Conservation (phyloP, 2,888 invertebrate species). For the Cenopis cana region DNA sequence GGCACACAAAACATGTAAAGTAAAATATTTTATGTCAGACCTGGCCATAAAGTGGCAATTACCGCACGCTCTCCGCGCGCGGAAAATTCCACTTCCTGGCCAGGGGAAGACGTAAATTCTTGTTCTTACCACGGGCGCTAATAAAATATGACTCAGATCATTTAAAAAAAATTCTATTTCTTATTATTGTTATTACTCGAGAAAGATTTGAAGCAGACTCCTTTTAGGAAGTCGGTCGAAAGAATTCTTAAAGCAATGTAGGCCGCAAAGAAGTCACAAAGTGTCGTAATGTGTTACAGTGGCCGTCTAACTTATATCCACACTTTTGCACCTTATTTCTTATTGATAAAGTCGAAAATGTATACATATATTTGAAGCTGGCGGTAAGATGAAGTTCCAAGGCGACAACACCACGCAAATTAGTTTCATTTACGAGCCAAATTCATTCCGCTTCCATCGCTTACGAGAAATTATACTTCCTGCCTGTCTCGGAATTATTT, state of each 20-base stretch:
- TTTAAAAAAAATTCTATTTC: background rate
- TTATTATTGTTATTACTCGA: background rate
- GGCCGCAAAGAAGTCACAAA: slow-evolving; percentile 25
- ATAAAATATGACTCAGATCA: too few relatives aligned
- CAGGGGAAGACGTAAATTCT: too few relatives aligned
- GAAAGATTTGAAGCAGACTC: background rate
- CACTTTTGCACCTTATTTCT: too few relatives aligned
- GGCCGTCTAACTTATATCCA: too few relatives aligned
- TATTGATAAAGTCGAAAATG: too few relatives aligned
- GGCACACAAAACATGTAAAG: too few relatives aligned
- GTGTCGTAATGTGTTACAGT: slow-evolving; percentile 16
- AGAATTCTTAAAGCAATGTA: slow-evolving; percentile 22
- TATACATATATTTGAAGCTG: too few relatives aligned
- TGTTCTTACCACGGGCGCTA: too few relatives aligned
- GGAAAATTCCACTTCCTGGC: too few relatives aligned
- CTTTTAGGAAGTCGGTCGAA: background rate
- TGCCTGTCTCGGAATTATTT: slow-evolving; percentile 14
- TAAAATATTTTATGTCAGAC: too few relatives aligned
- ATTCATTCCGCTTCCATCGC: slow-evolving; percentile 37
- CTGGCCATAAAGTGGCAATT: too few relatives aligned
- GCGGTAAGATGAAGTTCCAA: slow-evolving; percentile 33
- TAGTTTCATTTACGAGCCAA: slow-evolving; percentile 38
- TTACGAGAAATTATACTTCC: slow-evolving; percentile 41
- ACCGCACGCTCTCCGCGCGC: too few relatives aligned
- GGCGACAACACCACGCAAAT: slow-evolving; percentile 40